phyloP scores from a whole-genome alignment of 1,140 invertebrate species.

The Phocides pigmalion region DNA sequence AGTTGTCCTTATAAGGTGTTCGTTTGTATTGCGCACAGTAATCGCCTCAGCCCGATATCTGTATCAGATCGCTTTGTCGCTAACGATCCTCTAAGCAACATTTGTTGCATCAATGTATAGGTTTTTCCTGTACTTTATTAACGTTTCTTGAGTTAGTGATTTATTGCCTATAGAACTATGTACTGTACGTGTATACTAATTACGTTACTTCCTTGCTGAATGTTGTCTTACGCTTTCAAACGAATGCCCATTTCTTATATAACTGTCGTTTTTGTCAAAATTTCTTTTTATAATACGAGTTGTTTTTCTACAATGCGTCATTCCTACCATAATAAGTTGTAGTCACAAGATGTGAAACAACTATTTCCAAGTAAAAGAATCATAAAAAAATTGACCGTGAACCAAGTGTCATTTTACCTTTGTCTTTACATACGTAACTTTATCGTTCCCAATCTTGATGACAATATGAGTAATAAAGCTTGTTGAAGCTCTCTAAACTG shows the following conservation, averaged over 20 bases:
- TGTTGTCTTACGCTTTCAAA: too few species aligned
- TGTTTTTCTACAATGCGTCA: slow-evolving; percentile 26
- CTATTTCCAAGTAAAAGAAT: slow-evolving; percentile 51
- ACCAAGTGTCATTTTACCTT: slow-evolving; percentile 56
- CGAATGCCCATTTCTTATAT: too few species aligned
- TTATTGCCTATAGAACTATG: slow-evolving; percentile 30
- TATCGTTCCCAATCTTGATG: slow-evolving; percentile 71
- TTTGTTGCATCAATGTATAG: slow-evolving; percentile 36
- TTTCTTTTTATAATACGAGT: too few species aligned
- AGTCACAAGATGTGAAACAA: slow-evolving; percentile 31
- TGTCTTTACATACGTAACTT: slow-evolving; percentile 50
- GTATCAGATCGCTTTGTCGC: slow-evolving; percentile 56
- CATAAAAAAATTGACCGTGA: slow-evolving; percentile 55
- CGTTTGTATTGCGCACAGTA: slow-evolving; percentile 50
- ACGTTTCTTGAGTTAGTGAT: slow-evolving; percentile 18
- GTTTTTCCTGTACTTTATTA: slow-evolving; percentile 29
- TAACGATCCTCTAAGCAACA: slow-evolving; percentile 46
- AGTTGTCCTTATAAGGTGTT: slow-evolving; percentile 49
- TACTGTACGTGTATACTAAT: neutral
- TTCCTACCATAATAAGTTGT: slow-evolving; percentile 1
- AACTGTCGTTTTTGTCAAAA: too few species aligned
- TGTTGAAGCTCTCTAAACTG: slow-evolving; percentile 46
- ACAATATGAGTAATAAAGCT: slow-evolving; percentile 65
- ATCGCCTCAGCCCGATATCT: slow-evolving; percentile 50
- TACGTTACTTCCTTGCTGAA: too few species aligned